Conservation (phyloP, 1,140 invertebrate genomes). For the Dendroctonus valens region DNA sequence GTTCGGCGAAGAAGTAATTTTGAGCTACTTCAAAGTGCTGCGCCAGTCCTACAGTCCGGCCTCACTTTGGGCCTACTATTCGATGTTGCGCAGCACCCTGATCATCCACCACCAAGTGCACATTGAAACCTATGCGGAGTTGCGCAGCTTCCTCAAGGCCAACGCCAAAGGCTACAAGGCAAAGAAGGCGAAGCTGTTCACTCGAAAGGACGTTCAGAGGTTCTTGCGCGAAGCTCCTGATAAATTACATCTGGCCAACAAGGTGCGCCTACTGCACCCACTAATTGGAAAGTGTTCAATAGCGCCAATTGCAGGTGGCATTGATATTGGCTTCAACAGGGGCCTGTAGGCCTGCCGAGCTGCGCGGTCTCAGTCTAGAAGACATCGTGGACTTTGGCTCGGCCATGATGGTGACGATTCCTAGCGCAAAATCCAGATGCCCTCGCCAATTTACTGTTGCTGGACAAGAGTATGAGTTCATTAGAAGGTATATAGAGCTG, state of each 20-base stretch:
- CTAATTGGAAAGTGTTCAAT: neutral
- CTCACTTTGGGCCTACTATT: constrained; percentile 40
- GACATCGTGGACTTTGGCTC: constrained; percentile 24
- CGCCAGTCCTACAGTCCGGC: constrained; percentile 36
- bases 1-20: constrained; percentile 38
- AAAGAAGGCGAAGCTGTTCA: constrained; percentile 36
- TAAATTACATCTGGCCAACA: constrained; percentile 34
- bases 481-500: constrained; percentile 4
- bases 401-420: constrained; percentile 24
- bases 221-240: constrained; percentile 34
- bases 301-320: constrained; percentile 36
- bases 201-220: constrained; percentile 28
- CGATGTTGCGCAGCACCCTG: constrained; percentile 38
- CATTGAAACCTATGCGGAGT: constrained; percentile 24
- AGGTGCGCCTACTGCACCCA: constrained; percentile 17
- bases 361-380: constrained; percentile 14
- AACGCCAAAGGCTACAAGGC: constrained; percentile 31
- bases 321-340: constrained; percentile 33
- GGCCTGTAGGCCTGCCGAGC: constrained; percentile 18
- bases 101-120: constrained; percentile 34
- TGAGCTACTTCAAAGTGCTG: constrained; percentile 42
- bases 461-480: constrained; percentile 21
- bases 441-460: constrained; percentile 18
- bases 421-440: constrained; percentile 28
- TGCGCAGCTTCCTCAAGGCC: constrained; percentile 23